These are phyloP conservation scores for Limonius californicus DNA, from an alignment of 1,140 invertebrate species.

Conservation along the genomic window DNA sequence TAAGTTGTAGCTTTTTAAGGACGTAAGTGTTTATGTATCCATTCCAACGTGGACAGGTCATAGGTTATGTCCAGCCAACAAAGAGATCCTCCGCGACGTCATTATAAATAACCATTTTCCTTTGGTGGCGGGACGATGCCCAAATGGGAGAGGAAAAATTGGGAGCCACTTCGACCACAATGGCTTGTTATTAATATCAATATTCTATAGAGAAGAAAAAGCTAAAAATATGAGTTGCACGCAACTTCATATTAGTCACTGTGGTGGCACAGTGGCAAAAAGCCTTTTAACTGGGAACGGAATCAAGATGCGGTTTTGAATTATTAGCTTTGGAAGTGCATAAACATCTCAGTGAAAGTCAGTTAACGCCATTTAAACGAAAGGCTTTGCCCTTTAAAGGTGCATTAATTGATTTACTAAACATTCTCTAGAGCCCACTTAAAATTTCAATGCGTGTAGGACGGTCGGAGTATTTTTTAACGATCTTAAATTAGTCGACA, in stretches of 20 bases:
- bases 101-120: slow-evolving; percentile 4
- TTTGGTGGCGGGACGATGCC: too few species aligned
- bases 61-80: background rate
- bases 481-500: too few species aligned
- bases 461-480: background rate
- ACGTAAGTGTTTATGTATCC: background rate
- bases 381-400: background rate
- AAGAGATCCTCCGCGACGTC: background rate
- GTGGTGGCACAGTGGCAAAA: too few species aligned
- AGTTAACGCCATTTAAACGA: background rate
- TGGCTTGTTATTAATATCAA: background rate
- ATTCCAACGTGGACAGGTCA: slow-evolving; percentile 4
- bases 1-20: background rate
- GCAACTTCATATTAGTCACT: too few species aligned
- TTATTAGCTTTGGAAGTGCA: background rate
- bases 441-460: background rate
- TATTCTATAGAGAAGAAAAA: too few species aligned
- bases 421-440: background rate
- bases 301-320: too few species aligned
- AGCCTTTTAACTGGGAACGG: too few species aligned
- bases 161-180: background rate
- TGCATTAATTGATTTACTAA: slow-evolving; percentile 6
- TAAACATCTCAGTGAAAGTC: background rate
- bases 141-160: background rate
- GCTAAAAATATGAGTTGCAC: too few species aligned